Evolutionary conservation across 2,113 vertebrate species (phyloP), one percentile per base, ranked within the genome.

Genomic region (Pungitius pungitius): DNA sequence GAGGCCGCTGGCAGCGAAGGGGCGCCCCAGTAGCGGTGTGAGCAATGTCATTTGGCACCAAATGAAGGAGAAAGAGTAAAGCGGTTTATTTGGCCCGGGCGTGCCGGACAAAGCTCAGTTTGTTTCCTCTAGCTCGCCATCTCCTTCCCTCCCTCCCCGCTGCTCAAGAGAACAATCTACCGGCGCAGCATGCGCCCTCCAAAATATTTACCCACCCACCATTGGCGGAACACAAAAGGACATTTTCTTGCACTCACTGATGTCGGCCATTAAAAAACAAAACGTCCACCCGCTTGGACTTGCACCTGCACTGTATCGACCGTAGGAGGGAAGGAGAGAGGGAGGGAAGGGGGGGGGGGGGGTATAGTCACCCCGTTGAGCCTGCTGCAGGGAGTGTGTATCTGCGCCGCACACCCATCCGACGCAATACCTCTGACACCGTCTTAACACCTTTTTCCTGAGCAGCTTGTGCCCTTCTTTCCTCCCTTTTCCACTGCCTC

Each of bases 21-120:
- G 51, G 83, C 87, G 62, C 82, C 81, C 80, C 82, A 51, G 51
- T 37, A 69, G 86, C 88, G 62, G 69, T 78, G 82, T 61, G 73
- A 83, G 85, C 77, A 35, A 75, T 82, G 81, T 90, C 84, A 82
- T 84, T 90, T 92, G 91, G 89, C 90, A 91, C 87, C 80, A 90
- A 91, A 92, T 89, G 87, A 91, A 91, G 89, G 85, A 82, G 82
- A 88, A 89, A 77, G 83, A 87, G 83, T 72, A 74, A 76, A 86
- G 87, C 82, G 43, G 81, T 90, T 87, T 65, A 73, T 78, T 54
- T 3, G 86, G 81, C 73, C 78, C 3, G 24, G 54, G 73, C 8
- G 70, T 6, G 14, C 12, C 3, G 83, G 83, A 89, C 88, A 91
- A 89, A 86, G 90, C 87, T 62, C 69, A 79, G 82, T 84, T 88